Percentiles rank a stretch among this genome's conserved stretches.
phyloP scores from a whole-genome alignment of 2,888 invertebrate genomes.

The Platycheirus albimanus region DNA sequence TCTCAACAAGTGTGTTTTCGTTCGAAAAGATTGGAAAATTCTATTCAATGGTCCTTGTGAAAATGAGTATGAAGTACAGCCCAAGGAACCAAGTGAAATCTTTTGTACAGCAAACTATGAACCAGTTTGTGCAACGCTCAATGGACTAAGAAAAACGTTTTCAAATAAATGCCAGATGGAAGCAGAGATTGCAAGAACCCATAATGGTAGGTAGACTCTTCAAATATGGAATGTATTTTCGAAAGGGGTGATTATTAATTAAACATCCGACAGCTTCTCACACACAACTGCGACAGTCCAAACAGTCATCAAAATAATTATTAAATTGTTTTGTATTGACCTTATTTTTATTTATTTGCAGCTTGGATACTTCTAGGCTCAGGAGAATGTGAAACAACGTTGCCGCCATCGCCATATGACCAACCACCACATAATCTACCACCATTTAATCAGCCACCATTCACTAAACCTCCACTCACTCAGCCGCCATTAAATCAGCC shows the following conservation, averaged over 20 bases:
- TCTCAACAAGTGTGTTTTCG: background rate
- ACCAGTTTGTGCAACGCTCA: conserved; percentile 39
- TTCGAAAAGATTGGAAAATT: conserved; percentile 16
- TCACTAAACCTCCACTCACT: background rate
- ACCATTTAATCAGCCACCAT: background rate
- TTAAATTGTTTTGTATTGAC: no score
- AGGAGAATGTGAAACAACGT: conserved; percentile 17
- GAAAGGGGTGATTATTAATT: no score
- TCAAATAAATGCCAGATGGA: conserved; percentile 47
- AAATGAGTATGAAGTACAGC: background rate
- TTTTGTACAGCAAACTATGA: conserved; percentile 33
- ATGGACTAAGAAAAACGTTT: conserved; percentile 44
- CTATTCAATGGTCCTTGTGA: conserved; percentile 30
- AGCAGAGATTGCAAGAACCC: conserved; percentile 9
- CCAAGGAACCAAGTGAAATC: background rate
- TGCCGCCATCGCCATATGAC: background rate
- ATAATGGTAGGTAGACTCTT: conserved; percentile 34
- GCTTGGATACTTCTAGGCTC: conserved; percentile 35
- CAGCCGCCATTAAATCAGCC: background rate
- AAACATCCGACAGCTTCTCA: no score
- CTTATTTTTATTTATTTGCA: background rate
- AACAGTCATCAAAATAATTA: no score
- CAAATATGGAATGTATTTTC: no score
- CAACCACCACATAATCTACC: background rate
- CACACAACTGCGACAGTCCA: no score